Evolutionary conservation across 2,888 invertebrate genomes (phyloP), one percentile per base, ranked within the genome.

Genomic region (Dynastes hyllus): DNA sequence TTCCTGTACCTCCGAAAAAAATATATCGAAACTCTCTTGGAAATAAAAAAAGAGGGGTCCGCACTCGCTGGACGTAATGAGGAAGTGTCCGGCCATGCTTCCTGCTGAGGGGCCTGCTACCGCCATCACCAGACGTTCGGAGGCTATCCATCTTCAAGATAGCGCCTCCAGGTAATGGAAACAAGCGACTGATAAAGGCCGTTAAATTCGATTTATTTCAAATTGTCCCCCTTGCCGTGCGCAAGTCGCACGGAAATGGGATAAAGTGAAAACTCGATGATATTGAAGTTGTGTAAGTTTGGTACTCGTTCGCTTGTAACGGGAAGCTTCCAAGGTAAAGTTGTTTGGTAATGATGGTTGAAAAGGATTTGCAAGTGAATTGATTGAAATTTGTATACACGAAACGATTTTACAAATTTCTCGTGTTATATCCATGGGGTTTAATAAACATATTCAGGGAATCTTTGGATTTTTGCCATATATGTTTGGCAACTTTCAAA

Each of bases 151-250:
- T 81, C 80, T 81, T 81, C 71, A 22, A 81, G 81, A 81, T 81
- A 81, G 69, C 37, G 77, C 78, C 40, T 77, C 45, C 80, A 80
- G 81, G 81, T 81, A 81, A 81, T 81, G 80, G 81, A 81, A 81
- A 81, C 78, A 76, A 70, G 76, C 76, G 78, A 63, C 81, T 75
- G 81, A 80, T 81, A 79, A 80, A 61, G 71, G 76, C 78, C 78
- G 78, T 78, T 78, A 76, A 77, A 78, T 81, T 77, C 79, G 78
- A 78, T 81, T 80, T 78, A 73, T 78, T 71, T 79, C 55, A 69
- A 61, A 67, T 76, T 65, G 66, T 71, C 40, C 45, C 45, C 45
- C 45, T 45, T 11, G 8, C 45, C 45, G 45, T 22, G 9, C 8
- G 45, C 45, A 45, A 2, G 11, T 45, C 45, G 45, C 11, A 8